phyloP scores from a whole-genome alignment of 2,113 vertebrate species.

The Gobio gobio region DNA sequence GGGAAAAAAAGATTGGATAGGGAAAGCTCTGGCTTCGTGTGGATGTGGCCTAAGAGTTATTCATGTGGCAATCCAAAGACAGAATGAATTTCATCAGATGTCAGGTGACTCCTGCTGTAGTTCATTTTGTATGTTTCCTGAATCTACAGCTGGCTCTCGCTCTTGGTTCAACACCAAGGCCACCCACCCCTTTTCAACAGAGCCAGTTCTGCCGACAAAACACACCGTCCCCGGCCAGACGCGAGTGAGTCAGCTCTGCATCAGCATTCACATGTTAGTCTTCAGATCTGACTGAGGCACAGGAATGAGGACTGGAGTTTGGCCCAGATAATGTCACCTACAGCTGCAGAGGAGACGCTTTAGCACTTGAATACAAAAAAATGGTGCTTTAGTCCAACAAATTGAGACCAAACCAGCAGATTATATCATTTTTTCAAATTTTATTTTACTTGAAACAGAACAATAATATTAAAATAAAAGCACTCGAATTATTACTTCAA shows the following conservation, averaged over 20 bases:
- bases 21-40: too few relatives aligned
- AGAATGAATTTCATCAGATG: not conserved
- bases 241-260: constrained; percentile 29
- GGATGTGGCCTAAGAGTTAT: not conserved
- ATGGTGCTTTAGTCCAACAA: constrained; percentile 3
- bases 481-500: constrained; percentile 59
- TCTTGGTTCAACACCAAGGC: constrained; percentile 50
- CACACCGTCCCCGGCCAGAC: not conserved
- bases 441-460: constrained; percentile 62
- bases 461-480: constrained; percentile 67
- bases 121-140: not conserved
- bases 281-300: not conserved
- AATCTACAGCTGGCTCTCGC: constrained; percentile 23
- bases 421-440: constrained; percentile 66
- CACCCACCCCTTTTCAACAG: constrained; percentile 37
- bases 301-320: not conserved
- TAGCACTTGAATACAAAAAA: not conserved
- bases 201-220: not conserved
- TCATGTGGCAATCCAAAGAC: not conserved
- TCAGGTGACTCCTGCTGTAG: not conserved
- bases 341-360: not conserved
- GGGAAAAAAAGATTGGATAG: too few relatives aligned
- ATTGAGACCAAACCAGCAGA: constrained; percentile 3
- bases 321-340: constrained; percentile 7
- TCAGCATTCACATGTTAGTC: constrained; percentile 25